Conservation (phyloP, 2,888 invertebrate genomes). For the Elgonia sp. region DNA sequence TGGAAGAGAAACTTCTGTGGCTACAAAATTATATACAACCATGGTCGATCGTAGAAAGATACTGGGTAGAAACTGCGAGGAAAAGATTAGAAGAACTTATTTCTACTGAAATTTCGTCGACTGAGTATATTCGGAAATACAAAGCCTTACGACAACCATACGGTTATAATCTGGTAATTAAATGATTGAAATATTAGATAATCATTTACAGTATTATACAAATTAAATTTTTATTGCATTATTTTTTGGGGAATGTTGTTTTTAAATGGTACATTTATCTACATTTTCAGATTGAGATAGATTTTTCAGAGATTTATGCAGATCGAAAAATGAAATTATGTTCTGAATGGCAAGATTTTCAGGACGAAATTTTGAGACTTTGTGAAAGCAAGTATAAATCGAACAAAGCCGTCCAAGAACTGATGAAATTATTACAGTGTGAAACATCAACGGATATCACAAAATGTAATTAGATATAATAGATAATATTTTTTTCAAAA, state of each 20-base stretch:
- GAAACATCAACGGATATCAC: too few relatives aligned
- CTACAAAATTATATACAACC: neutral
- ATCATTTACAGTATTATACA: neutral
- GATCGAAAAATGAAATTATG: too few relatives aligned
- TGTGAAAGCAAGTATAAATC: too few relatives aligned
- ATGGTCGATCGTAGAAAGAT: neutral
- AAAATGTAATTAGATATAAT: too few relatives aligned
- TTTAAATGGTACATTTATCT: neutral
- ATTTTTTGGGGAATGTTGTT: neutral
- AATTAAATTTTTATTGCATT: too few relatives aligned
- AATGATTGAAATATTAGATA: neutral
- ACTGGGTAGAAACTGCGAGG: neutral
- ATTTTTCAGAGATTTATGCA: too few relatives aligned
- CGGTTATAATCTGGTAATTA: constrained; percentile 33
- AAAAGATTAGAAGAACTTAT: constrained; percentile 23
- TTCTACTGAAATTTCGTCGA: constrained; percentile 80
- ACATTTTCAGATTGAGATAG: too few relatives aligned
- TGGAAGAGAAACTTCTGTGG: neutral
- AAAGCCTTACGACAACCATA: constrained; percentile 38
- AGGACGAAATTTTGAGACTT: too few relatives aligned
- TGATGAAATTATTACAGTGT: too few relatives aligned
- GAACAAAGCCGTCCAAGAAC: too few relatives aligned
- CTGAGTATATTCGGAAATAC: constrained; percentile 78
- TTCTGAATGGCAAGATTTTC: too few relatives aligned
- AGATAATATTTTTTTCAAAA: too few relatives aligned